Evolutionary conservation across 2,797 vertebrate genomes (phyloP).

Genomic region (Falco rusticolus): DNA sequence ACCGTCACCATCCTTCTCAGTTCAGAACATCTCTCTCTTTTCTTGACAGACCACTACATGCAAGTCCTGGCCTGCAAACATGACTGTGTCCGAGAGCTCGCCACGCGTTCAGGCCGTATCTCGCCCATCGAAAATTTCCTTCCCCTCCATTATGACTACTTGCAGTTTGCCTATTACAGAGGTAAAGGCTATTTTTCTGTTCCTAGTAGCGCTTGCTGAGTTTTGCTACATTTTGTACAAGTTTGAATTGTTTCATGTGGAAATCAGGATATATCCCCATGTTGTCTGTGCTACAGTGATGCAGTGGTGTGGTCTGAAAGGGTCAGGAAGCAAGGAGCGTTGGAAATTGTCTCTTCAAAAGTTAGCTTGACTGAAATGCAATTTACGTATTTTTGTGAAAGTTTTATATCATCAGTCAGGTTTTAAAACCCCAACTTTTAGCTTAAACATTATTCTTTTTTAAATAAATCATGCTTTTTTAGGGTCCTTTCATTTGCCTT

Average conservation of each 20-base stretch:
- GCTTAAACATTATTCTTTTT: not conserved
- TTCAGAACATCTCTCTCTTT: not conserved
- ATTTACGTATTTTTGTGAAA: not conserved
- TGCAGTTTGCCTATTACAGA: slow-evolving; percentile 96
- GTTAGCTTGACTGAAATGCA: not conserved
- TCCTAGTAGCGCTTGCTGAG: not conserved
- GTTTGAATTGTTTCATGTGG: not conserved
- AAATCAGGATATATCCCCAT: not conserved
- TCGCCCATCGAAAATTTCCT: slow-evolving; percentile 96
- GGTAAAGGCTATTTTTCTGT: slow-evolving; percentile 70
- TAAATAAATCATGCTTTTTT: not conserved
- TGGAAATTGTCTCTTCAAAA: not conserved
- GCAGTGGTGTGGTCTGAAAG: not conserved
- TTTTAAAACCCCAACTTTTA: not conserved
- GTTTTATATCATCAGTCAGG: not conserved
- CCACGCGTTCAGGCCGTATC: slow-evolving; percentile 91
- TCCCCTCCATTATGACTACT: slow-evolving; percentile 94
- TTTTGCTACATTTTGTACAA: not conserved
- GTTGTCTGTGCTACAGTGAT: no score
- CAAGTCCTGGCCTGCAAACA: slow-evolving; percentile 94
- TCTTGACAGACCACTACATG: slow-evolving; percentile 90
- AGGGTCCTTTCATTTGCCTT: not conserved
- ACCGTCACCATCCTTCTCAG: not conserved
- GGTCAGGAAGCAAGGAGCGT: not conserved
- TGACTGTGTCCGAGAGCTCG: slow-evolving; percentile 91